Evolutionary conservation across 2,113 vertebrate genomes (phyloP).

Genomic region (Grus americana): DNA sequence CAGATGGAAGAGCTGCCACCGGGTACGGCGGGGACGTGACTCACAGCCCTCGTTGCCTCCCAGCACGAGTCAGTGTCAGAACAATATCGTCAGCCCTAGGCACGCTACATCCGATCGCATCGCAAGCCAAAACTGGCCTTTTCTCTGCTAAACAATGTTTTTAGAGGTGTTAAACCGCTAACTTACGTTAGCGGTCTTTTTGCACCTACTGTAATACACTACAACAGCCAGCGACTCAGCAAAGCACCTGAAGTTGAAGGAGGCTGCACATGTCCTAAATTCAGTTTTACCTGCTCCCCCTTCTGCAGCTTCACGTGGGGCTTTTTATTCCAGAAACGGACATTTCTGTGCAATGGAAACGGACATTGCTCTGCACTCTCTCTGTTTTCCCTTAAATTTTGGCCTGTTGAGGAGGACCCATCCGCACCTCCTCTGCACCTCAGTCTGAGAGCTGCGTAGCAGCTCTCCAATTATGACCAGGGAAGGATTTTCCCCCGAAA

Average conservation of each 20-base stretch:
- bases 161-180: neutral
- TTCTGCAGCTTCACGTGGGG: neutral
- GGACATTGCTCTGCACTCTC: neutral
- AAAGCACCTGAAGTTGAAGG: neutral
- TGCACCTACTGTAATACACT: neutral
- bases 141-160: neutral
- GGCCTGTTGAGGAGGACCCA: fast-evolving
- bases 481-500: neutral
- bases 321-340: neutral
- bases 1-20: neutral
- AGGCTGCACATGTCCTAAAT: neutral
- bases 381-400: neutral
- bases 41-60: neutral
- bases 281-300: neutral
- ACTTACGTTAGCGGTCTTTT: neutral
- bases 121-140: fast-evolving
- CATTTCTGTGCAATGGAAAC: neutral
- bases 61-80: neutral
- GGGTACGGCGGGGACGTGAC: neutral
- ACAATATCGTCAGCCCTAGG: neutral
- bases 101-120: fast-evolving
- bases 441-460: neutral
- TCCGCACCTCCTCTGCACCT: neutral
- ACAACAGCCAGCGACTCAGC: neutral
- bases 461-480: neutral